phyloP scores from a whole-genome alignment of 2,888 invertebrate species.

The Oligia latruncula region DNA sequence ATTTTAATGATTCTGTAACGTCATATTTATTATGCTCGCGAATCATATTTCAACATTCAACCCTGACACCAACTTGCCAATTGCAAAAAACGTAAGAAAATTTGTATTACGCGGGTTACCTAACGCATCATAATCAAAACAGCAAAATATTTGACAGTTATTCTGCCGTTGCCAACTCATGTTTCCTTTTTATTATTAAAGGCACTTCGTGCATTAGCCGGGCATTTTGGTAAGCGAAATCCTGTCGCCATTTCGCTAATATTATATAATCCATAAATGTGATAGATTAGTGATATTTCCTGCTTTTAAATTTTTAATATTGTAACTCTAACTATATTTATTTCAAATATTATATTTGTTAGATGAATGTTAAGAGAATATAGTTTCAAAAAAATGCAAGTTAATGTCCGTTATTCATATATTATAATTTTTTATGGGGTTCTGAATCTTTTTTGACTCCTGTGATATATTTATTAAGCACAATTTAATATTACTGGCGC shows the following conservation, averaged over 20 bases:
- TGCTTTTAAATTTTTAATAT: slow-evolving; percentile 58
- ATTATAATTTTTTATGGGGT: neutral
- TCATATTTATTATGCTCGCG: neutral
- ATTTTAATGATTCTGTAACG: neutral
- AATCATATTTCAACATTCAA: neutral
- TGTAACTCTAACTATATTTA: slow-evolving; percentile 23
- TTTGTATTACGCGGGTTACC: too few relatives aligned
- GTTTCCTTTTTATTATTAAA: neutral
- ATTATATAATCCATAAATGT: slow-evolving; percentile 60
- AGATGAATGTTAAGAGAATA: slow-evolving; percentile 5
- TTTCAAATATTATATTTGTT: slow-evolving; percentile 40
- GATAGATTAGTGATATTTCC: slow-evolving; percentile 69
- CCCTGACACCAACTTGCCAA: too few relatives aligned
- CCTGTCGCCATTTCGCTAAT: slow-evolving; percentile 29
- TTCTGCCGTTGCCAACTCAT: neutral
- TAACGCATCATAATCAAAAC: neutral
- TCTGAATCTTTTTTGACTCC: neutral
- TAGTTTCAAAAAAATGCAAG: neutral
- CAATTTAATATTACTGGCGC: neutral
- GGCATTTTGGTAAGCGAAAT: slow-evolving; percentile 35
- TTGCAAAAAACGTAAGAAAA: too few relatives aligned
- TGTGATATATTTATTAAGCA: neutral
- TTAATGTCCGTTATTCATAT: slow-evolving; percentile 7
- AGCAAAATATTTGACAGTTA: neutral
- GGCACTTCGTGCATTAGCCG: slow-evolving; percentile 30